Percentiles rank a stretch among this genome's conserved stretches.
Conservation (phyloP, 1,140 invertebrate genomes). For the Euglossa dilemma region DNA sequence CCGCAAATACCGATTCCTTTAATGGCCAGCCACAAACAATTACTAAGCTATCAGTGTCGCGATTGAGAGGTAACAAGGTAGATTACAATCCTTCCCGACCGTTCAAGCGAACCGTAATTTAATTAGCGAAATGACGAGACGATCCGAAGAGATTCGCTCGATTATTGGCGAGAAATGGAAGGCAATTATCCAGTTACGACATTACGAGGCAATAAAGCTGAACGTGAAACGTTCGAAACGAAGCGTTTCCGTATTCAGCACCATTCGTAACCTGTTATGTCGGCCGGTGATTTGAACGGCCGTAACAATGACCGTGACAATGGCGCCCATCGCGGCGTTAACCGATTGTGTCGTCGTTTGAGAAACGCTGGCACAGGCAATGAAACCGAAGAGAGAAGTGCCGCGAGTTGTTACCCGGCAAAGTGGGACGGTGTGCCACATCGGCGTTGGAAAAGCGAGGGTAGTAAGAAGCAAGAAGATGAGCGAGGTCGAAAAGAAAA, state of each 20-base stretch:
- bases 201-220: background rate
- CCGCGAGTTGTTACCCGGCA: conserved; percentile 38
- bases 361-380: conserved; percentile 31
- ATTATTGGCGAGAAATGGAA: no score
- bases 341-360: conserved; percentile 9
- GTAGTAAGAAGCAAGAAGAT: conserved; percentile 42
- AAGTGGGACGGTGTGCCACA: conserved; percentile 78
- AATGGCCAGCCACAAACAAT: no score
- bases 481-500: conserved; percentile 52
- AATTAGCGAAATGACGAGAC: no score
- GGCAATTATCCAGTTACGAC: background rate
- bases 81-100: no score
- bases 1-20: no score
- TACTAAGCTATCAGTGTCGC: no score
- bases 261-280: background rate
- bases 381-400: conserved; percentile 62
- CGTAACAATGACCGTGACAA: conserved; percentile 25
- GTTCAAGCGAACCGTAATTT: no score
- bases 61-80: background rate
- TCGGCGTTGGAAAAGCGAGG: conserved; percentile 70
- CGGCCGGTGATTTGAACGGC: background rate
- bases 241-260: conserved; percentile 1
- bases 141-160: background rate
- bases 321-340: background rate
- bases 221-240: no score